Percentiles rank a stretch among this genome's conserved stretches.
Evolutionary conservation across 2,888 invertebrate species (phyloP).

Genomic region (Acholoe squamosa): DNA sequence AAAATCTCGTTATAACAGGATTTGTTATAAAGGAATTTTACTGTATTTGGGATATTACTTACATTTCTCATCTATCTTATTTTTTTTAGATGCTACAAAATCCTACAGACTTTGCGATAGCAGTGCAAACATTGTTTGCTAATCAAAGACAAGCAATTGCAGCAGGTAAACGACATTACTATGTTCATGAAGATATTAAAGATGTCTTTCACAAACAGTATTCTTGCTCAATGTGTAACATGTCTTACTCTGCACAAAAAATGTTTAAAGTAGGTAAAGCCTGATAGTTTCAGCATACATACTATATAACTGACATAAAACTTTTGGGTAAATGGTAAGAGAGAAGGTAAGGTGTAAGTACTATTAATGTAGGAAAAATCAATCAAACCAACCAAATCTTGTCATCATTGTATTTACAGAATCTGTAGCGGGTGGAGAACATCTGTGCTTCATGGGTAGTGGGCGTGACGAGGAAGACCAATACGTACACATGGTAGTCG

Average conservation of each 20-base stretch:
- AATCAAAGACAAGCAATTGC: constrained; percentile 86
- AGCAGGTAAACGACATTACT: constrained; percentile 80
- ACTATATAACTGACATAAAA: not conserved
- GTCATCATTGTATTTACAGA: constrained; percentile 68
- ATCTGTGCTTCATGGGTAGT: constrained; percentile 90
- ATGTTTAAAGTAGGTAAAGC: too few species aligned
- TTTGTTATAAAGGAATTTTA: too few species aligned
- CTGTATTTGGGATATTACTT: too few species aligned
- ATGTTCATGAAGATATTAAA: too few species aligned
- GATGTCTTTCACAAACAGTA: too few species aligned
- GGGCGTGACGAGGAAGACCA: constrained; percentile 93
- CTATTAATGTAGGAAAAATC: too few species aligned
- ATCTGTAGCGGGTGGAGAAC: constrained; percentile 86
- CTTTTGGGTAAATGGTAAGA: too few species aligned
- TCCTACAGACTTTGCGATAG: constrained; percentile 95
- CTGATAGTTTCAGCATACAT: not conserved
- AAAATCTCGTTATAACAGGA: too few species aligned
- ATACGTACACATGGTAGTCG: constrained; percentile 98
- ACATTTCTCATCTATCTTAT: not conserved
- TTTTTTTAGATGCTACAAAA: constrained; percentile 94
- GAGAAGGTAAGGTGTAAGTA: too few species aligned
- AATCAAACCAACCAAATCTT: too few species aligned
- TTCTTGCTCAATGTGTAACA: too few species aligned
- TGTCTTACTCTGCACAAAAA: too few species aligned
- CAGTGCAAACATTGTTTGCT: constrained; percentile 95